Base-by-base conservation (phyloP, 1,140 invertebrate genomes). In the Cydia pomonella region DNA sequence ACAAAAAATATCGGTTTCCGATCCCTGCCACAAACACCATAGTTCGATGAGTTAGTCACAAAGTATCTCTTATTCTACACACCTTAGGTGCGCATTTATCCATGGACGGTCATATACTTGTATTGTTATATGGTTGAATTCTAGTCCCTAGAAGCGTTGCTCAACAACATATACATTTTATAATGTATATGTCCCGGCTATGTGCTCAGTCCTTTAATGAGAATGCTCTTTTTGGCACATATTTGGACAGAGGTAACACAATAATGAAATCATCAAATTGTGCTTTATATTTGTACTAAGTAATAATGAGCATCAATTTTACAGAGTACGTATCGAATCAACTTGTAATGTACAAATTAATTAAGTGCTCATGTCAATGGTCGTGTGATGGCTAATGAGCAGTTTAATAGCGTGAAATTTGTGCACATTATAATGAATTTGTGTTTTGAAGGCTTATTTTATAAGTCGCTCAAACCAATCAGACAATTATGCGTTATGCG, bases 271-370 rank as follows among this genome's bases (percentile, higher is more conserved):
- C 6, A 33, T 18, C n/a, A 69, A 69, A 69, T 69, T 69, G 64
- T 41, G 64, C 64, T 69, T 69, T 9, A 69, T 13, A 69, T 69
- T 69, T 38, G 63, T 66, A 66, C 29, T 69, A 69, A 69, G 29
- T 69, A 38, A 59, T 59, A 59, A 38, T 69, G 64, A 69, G 64
- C 64, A 38, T 66, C 16, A 18, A 18, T 33, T 33, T 18, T 29
- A 25, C 63, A 21, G 64, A 69, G 64, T 64, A 64, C 23, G 25
- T 69, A 69, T 59, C 21, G 18, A 23, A 59, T 59, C n/a, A 53
- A 53, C 50, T 7, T 59, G 53, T 59, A 59, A n/a, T 59, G 9
- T 59, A n/a, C n/a, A n/a, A 59, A 13, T 44, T 44, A 59, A 59
- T 59, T 59, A 59, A 23, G 18, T 59, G 53, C 53, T 21, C 12